phyloP scores from a whole-genome alignment of 92 coral and sea anemone genomes.

The Porites lobata region DNA sequence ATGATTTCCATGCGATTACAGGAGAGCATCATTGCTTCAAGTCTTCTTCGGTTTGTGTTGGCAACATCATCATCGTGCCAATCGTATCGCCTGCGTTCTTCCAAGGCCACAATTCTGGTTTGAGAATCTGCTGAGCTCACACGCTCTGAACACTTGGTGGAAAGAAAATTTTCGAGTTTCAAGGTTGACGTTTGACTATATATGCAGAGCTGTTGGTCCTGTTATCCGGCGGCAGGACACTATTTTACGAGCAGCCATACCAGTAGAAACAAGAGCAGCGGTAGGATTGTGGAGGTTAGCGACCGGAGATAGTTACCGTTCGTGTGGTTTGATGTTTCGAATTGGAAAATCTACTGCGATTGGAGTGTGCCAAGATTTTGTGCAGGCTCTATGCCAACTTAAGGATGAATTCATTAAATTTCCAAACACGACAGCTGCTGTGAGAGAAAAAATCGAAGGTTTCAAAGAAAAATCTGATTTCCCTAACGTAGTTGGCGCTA shows the following conservation, averaged over 20 bases:
- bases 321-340: slow-evolving; percentile 27
- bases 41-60: too few relatives aligned
- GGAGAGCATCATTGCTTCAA: too few relatives aligned
- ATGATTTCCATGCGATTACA: too few relatives aligned
- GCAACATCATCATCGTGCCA: too few relatives aligned
- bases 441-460: slow-evolving; percentile 27
- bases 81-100: too few relatives aligned
- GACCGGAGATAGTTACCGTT: slow-evolving; percentile 21
- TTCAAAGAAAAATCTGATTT: slow-evolving; percentile 18
- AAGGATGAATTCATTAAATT: slow-evolving; percentile 30
- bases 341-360: slow-evolving; percentile 33
- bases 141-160: slow-evolving; percentile 11
- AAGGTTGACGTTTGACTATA: slow-evolving; percentile 5
- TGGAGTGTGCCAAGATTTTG: slow-evolving; percentile 36
- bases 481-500: slow-evolving; percentile 16
- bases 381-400: slow-evolving; percentile 36
- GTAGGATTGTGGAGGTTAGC: slow-evolving; percentile 30
- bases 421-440: slow-evolving; percentile 5
- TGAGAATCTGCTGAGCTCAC: not conserved
- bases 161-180: slow-evolving; percentile 4
- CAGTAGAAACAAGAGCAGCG: slow-evolving; percentile 9
- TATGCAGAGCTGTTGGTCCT: slow-evolving; percentile 14
- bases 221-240: slow-evolving; percentile 12
- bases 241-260: slow-evolving; percentile 16
- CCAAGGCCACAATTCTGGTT: too few relatives aligned